Evolutionary conservation across 2,113 vertebrate species (phyloP), one percentile per base, ranked within the genome.

Genomic region (Cavia aperea): DNA sequence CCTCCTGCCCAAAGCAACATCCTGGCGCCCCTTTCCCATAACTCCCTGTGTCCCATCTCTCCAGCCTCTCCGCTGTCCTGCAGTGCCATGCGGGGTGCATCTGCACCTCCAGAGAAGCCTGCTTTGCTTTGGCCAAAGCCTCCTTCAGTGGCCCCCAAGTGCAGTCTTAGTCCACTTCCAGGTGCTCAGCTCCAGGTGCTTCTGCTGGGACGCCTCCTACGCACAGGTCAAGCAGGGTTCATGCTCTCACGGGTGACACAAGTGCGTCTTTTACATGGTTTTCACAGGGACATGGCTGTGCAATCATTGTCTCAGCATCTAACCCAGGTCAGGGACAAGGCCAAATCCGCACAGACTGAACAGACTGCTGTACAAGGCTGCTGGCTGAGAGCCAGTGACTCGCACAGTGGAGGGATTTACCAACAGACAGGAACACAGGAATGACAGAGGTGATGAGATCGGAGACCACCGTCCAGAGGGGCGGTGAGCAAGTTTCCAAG

Each of bases 221-320:
- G 3, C 26, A 26, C 7, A 21, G 2, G 29, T 60, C 5, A 21
- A 73, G 24, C 9, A 15, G 18, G 31, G 0, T 11, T 75, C 5
- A 18, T n/a, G 14, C 60, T 68, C 18, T 81, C 19, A 39, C 2
- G 19, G 24, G 49, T 21, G 14, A 11, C 66, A 23, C 49, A 58
- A 16, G 24, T 36, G 3, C 5, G 46, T 49, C n/a, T 81, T 79
- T 12, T 58, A 4, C 5, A n/a, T 33, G 3, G 26, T 4, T 49
- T 68, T 14, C 19, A 19, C 7, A 62, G 6, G 16, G 15, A 43
- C 0, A 9, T 23, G 9, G 4, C 2, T 46, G 1, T n/a, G 21
- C 49, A 43, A 3, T 4, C 18, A 19, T 14, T 19, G 33, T 26
- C 5, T 46, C n/a, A 70, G 5, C 9, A 36, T 11, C 6, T 89